Evolutionary conservation across 2,888 invertebrate genomes (phyloP), one percentile per base, ranked within the genome.

Genomic region (Clusia tigrina): DNA sequence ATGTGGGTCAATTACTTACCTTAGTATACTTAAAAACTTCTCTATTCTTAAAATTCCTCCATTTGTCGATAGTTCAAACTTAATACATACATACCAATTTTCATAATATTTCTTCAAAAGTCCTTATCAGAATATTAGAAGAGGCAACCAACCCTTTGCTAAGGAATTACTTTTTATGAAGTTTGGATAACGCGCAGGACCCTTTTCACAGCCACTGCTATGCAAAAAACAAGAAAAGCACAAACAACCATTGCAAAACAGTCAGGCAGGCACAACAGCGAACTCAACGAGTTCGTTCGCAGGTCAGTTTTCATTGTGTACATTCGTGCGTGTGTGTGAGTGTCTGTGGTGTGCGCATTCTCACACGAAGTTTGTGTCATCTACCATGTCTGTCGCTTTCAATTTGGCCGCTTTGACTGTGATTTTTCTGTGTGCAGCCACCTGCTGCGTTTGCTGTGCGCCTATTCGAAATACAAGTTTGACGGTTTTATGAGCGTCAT

Each of bases 401-500:
- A 20, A 12, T 32, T 12, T 32, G 32, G 6, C 32, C 12, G 32
- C 12, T 32, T 32, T 32, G 32, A 9, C 12, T 32, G 32, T 12
- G 32, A 6, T 32, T 32, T 12, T 32, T 32, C 32, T 32, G 32
- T 64, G 12, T n/a, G 37, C 42, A 24, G 20, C 20, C 42, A 48
- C 58, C 62, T 54, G 46, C 32, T 63, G 62, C 12, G 2, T 62
- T 68, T 64, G 69, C 79, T 81, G 79, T 68, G 74, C 77, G 77
- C 81, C 79, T 80, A 73, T 71, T 79, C 78, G 73, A 79, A 79
- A 77, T 78, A 73, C 74, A 78, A 79, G 81, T 79, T 79, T 79
- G 79, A 81, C 81, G 81, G 80, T 76, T 79, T 79, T 79, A 79
- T 80, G 80, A 74, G 76, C 74, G 81, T 79, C 80, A 78, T 79